Evolutionary conservation across 1,140 invertebrate species (phyloP).

Genomic region (Eupristina koningsbergeri): DNA sequence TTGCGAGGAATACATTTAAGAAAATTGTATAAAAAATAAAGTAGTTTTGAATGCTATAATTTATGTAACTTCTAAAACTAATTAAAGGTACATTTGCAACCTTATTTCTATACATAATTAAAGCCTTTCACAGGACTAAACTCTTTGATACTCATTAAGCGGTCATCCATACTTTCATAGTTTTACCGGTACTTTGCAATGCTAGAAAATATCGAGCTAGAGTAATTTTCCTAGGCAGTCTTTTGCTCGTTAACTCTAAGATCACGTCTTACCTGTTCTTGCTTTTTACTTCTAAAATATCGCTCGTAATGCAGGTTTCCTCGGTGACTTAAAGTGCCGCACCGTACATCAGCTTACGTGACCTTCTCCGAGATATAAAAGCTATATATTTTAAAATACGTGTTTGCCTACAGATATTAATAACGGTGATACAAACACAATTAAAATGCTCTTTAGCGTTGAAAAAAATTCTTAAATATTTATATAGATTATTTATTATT

Average conservation of each 20-base stretch:
- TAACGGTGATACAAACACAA: neutral
- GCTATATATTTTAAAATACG: conserved; percentile 7
- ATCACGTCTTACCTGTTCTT: conserved; percentile 6
- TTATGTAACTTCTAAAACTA: neutral
- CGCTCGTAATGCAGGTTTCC: neutral
- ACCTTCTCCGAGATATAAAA: conserved; percentile 8
- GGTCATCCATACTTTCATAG: neutral
- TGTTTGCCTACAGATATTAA: neutral
- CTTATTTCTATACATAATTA: conserved; percentile 24
- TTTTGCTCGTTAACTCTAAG: conserved; percentile 8
- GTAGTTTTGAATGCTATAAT: neutral
- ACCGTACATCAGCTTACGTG: conserved; percentile 10
- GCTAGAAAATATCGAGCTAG: neutral
- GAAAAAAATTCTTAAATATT: neutral
- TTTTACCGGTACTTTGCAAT: neutral
- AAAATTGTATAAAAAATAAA: no score
- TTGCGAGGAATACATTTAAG: neutral
- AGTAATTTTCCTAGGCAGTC: no score
- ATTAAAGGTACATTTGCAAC: neutral
- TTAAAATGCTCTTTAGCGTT: neutral
- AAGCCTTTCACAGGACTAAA: neutral
- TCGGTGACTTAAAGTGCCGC: neutral
- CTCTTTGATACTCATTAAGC: conserved; percentile 22
- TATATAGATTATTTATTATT: neutral
- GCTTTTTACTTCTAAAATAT: neutral